Evolutionary conservation across 2,113 vertebrate genomes (phyloP).

Genomic region (Hymenochirus boettgeri): DNA sequence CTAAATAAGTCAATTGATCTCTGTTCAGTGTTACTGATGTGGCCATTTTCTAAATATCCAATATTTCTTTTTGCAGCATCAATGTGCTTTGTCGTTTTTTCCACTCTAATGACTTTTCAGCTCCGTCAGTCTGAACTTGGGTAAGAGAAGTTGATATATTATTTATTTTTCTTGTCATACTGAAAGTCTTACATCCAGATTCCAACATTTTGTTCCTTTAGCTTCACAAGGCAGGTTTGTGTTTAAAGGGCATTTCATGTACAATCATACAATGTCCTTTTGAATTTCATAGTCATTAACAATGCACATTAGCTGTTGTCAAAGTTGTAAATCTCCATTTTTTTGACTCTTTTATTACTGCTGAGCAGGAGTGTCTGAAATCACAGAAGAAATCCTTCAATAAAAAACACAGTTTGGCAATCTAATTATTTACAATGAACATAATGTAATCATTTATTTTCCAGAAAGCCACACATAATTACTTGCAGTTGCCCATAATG

Average conservation of each 20-base stretch:
- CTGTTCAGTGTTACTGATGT: no score
- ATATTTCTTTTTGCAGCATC: no score
- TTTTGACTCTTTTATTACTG: conserved; percentile 32
- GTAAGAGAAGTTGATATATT: conserved; percentile 33
- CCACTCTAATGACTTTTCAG: conserved; percentile 11
- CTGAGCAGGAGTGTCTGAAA: conserved; percentile 22
- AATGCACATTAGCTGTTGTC: conserved; percentile 35
- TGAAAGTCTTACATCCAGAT: conserved; percentile 36
- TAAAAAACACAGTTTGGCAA: conserved; percentile 7
- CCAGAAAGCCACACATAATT: background rate
- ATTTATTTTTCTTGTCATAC: conserved; percentile 40
- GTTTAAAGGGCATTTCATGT: conserved; percentile 21
- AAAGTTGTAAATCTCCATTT: conserved; percentile 26
- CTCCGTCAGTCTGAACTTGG: conserved; percentile 14
- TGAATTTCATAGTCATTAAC: conserved; percentile 29
- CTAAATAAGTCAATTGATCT: no score
- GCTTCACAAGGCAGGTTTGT: conserved; percentile 21
- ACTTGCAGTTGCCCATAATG: background rate
- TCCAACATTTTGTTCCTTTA: conserved; percentile 23
- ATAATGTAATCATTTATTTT: conserved; percentile 5
- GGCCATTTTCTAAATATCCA: no score
- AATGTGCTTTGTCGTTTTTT: no score
- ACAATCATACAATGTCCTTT: conserved; percentile 29
- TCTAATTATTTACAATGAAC: background rate
- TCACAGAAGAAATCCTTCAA: background rate